These are phyloP conservation scores for Hymenochirus boettgeri DNA, from an alignment of 2,113 vertebrate genomes.

Conservation along the genomic window DNA sequence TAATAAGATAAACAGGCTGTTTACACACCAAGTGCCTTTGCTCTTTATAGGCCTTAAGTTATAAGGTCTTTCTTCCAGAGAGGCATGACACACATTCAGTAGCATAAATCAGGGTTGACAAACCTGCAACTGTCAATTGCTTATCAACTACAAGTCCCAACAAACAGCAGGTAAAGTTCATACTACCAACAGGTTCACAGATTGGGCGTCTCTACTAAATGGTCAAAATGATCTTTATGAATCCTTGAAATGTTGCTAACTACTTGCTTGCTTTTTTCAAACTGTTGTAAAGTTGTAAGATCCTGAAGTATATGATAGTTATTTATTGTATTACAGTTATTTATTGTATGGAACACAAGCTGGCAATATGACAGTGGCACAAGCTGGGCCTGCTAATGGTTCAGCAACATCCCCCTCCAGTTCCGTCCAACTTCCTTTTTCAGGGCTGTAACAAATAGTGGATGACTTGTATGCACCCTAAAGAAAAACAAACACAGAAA, in stretches of 20 bases:
- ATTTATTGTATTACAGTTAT: constrained; percentile 55
- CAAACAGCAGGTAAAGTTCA: too few relatives aligned
- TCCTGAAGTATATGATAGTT: constrained; percentile 49
- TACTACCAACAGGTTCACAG: too few relatives aligned
- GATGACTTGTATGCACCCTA: constrained; percentile 98
- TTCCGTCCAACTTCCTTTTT: constrained; percentile 95
- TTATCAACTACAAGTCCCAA: background rate
- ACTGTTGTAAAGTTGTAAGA: constrained; percentile 52
- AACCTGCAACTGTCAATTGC: background rate
- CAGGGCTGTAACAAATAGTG: constrained; percentile 97
- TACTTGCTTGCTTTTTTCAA: constrained; percentile 50
- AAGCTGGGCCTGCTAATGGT: constrained; percentile 91
- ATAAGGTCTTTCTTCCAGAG: background rate
- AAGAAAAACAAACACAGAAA: constrained; percentile 43
- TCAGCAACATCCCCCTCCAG: constrained; percentile 95
- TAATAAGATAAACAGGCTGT: too few relatives aligned
- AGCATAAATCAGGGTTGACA: background rate
- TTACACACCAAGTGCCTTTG: too few relatives aligned
- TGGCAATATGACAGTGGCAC: constrained; percentile 88
- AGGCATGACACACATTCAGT: background rate
- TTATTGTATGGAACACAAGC: constrained; percentile 95
- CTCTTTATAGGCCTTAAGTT: background rate
- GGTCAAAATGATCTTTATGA: constrained; percentile 4
- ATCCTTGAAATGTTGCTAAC: constrained; percentile 12
- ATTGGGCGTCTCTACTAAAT: too few relatives aligned